Evolutionary conservation across 2,888 invertebrate species (phyloP).

Genomic region (Steinernema carpocapsae): DNA sequence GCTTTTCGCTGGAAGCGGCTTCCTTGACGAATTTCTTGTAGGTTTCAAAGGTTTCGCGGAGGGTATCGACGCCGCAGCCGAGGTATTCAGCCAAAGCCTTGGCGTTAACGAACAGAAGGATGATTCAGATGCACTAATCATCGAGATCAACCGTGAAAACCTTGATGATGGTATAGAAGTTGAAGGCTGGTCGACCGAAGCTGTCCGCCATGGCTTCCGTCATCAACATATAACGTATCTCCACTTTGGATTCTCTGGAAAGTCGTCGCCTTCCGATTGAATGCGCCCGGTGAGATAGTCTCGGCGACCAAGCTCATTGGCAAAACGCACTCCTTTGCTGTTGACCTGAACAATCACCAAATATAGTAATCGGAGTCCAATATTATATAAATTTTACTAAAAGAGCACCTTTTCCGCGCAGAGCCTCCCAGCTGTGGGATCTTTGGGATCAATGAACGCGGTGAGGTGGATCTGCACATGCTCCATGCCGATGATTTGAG

Average conservation of each 20-base stretch:
- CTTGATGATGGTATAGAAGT: constrained; percentile 66
- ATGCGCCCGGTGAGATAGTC: constrained; percentile 64
- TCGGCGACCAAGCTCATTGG: constrained; percentile 67
- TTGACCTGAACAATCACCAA: constrained; percentile 61
- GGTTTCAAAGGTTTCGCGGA: constrained; percentile 52
- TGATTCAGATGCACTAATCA: no score
- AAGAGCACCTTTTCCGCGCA: constrained; percentile 67
- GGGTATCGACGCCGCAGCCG: constrained; percentile 43
- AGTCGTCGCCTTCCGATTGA: constrained; percentile 43
- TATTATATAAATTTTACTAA: constrained; percentile 55
- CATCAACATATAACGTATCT: constrained; percentile 59
- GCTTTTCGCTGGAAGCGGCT: constrained; percentile 33
- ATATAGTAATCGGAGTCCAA: no score
- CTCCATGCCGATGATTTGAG: constrained; percentile 65
- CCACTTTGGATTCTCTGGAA: background rate
- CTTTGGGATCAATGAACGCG: constrained; percentile 67
- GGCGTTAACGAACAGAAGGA: constrained; percentile 56
- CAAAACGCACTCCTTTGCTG: constrained; percentile 63
- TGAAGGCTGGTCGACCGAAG: constrained; percentile 68
- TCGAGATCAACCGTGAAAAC: constrained; percentile 62
- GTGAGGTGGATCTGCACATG: constrained; percentile 66
- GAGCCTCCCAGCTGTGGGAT: constrained; percentile 63
- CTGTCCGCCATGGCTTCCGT: constrained; percentile 62
- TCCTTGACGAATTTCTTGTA: constrained; percentile 54
- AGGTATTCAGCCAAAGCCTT: constrained; percentile 55